Base-by-base conservation (phyloP, 2,888 invertebrate genomes). In the Mythimna vitellina region DNA sequence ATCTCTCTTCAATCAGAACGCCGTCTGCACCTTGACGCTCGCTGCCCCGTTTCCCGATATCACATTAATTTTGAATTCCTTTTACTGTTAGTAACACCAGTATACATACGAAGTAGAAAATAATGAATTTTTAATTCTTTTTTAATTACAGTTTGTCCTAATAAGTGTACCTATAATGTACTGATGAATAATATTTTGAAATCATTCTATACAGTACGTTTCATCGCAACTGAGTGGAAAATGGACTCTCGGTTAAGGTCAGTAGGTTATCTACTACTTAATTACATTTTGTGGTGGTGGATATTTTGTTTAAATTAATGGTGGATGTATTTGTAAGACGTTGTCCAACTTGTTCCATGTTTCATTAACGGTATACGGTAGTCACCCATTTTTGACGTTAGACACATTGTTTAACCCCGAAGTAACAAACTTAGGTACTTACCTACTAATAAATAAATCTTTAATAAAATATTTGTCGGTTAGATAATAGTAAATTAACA, bases 221-320 rank as follows among this genome's bases (percentile, higher is more conserved):
- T 84, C 91, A 88, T 79, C 90, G 87, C 86, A 82, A 89, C 88
- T 89, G 91, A 92, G 89, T 89, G 89, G 88, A 88, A 88, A 87
- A 80, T 75, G 92, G 87, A 86, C 83, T 84, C 78, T 87, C 88
- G 89, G 88, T 81, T 88, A 90, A 93, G 92, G 93, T 93, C 87
- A 92, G 92, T 93, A 86, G 83, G 88, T 70, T 78, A 76, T 86
- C 76, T 81, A 68, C 67, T 49, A 68, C 46, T 61, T 73, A 67
- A 49, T 84, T 81, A 61, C 75, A 61, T 79, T 81, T 70, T 81
- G 75, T 86, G 89, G 90, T 92, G 92, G 90, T 85, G 92, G 92
- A 71, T 78, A 61, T 64, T 22, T 74, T 42, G 35, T 61, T 65
- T 60, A 58, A 46, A 76, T 58, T 72, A 62, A 67, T 78, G 73